Conservation (phyloP, 2,113 vertebrate species). For the Rana temporaria region DNA sequence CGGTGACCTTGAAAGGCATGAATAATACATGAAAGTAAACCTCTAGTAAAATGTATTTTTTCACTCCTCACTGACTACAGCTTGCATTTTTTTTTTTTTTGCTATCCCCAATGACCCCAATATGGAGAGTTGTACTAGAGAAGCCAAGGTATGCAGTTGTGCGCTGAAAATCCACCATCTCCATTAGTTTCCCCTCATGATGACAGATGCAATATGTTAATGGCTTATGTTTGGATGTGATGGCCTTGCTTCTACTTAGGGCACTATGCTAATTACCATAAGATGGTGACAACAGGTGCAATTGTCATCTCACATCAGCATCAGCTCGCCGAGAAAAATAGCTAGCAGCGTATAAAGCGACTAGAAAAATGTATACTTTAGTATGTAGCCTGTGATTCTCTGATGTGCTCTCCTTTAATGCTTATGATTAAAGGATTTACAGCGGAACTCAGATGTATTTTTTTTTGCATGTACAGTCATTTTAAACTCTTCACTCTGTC, state of each 20-base stretch:
- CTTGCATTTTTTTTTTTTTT: conserved; percentile 69
- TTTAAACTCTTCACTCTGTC: conserved; percentile 70
- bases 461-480: conserved; percentile 70
- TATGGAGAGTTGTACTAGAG: conserved; percentile 71
- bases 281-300: conserved; percentile 83
- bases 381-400: conserved; percentile 74
- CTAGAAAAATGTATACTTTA: conserved; percentile 77
- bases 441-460: conserved; percentile 63
- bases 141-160: conserved; percentile 77
- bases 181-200: conserved; percentile 74
- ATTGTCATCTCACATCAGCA: conserved; percentile 78
- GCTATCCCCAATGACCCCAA: conserved; percentile 78
- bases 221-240: conserved; percentile 78
- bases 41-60: conserved; percentile 85
- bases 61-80: conserved; percentile 83
- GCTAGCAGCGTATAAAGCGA: conserved; percentile 72
- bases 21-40: conserved; percentile 89
- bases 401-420: conserved; percentile 73
- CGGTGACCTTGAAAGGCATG: conserved; percentile 84
- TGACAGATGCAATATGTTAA: conserved; percentile 88
- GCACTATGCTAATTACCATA: conserved; percentile 82
- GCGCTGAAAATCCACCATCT: conserved; percentile 70
- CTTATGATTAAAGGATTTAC: conserved; percentile 72
- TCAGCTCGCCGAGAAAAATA: conserved; percentile 72
- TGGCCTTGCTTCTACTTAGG: conserved; percentile 80